Evolutionary conservation across 2,888 invertebrate genomes (phyloP).

Genomic region (Dryobotodes eremita): DNA sequence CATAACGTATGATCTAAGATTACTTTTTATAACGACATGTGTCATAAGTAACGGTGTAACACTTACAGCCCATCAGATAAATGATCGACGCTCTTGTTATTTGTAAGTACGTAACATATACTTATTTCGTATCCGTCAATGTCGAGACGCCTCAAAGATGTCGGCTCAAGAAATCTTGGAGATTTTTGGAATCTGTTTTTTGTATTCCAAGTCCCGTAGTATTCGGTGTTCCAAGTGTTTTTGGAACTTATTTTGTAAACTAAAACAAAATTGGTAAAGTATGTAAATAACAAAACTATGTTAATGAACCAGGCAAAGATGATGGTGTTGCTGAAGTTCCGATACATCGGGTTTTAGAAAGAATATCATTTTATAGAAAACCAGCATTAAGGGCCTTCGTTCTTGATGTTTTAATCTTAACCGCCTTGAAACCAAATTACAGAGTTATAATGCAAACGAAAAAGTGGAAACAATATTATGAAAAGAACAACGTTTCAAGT

Average conservation of each 20-base stretch:
- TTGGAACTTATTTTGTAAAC: conserved; percentile 81
- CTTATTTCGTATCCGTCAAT: conserved; percentile 86
- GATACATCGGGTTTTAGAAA: background rate
- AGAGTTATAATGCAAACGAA: background rate
- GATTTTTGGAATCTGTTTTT: conserved; percentile 71
- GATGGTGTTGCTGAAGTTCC: background rate
- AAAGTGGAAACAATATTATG: background rate
- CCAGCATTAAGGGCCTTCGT: background rate
- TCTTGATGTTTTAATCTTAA: background rate
- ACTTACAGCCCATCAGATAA: conserved; percentile 91
- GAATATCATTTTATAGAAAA: background rate
- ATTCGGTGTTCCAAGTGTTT: conserved; percentile 76
- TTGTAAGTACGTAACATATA: conserved; percentile 91
- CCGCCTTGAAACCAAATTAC: background rate
- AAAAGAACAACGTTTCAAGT: background rate
- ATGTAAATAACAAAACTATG: background rate
- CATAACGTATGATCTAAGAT: conserved; percentile 6
- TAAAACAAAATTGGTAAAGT: conserved; percentile 66
- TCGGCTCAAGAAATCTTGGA: conserved; percentile 68
- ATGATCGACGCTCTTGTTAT: conserved; percentile 91
- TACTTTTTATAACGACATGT: conserved; percentile 4
- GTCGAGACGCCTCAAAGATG: conserved; percentile 85
- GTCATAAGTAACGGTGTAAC: conserved; percentile 41
- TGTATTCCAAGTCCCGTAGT: conserved; percentile 79
- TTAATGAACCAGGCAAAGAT: background rate